Conservation (phyloP, 2,888 invertebrate species). For the Lasiommata megera region DNA sequence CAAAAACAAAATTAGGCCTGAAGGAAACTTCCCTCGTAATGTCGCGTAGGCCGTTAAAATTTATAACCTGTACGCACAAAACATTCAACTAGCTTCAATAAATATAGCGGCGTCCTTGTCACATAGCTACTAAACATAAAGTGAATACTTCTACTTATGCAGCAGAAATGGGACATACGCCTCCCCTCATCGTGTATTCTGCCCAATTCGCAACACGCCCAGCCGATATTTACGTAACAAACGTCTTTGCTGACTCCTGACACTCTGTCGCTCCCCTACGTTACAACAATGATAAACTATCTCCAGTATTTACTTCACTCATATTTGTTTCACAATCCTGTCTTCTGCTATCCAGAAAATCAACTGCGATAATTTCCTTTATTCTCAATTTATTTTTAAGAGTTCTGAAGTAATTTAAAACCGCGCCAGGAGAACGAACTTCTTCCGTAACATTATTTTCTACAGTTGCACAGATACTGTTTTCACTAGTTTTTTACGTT, state of each 20-base stretch:
- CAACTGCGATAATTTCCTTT: conserved; percentile 5
- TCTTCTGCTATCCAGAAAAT: not conserved
- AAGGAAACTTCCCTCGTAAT: not conserved
- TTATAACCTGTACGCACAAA: conserved; percentile 14
- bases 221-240: conserved; percentile 76
- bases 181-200: conserved; percentile 76
- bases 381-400: conserved; percentile 17
- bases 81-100: conserved; percentile 25
- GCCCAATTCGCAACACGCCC: conserved; percentile 76
- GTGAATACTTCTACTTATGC: conserved; percentile 64
- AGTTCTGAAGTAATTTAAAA: conserved; percentile 4
- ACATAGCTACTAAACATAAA: conserved; percentile 50
- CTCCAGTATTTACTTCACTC: conserved; percentile 22
- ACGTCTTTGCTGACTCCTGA: conserved; percentile 69
- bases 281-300: conserved; percentile 30
- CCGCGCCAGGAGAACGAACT: not conserved
- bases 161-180: conserved; percentile 61
- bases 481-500: not conserved
- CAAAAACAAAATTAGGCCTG: not conserved
- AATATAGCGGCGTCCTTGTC: conserved; percentile 30
- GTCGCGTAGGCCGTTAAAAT: not conserved
- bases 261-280: conserved; percentile 49
- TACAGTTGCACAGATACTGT: not conserved
- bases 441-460: not conserved
- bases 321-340: conserved; percentile 16